A percentile compares a stretch with the other conserved stretches of the same genome.
These are phyloP conservation scores for Ostrea denselamellosa DNA, from an alignment of 1,140 invertebrate genomes.

Conservation along the genomic window DNA sequence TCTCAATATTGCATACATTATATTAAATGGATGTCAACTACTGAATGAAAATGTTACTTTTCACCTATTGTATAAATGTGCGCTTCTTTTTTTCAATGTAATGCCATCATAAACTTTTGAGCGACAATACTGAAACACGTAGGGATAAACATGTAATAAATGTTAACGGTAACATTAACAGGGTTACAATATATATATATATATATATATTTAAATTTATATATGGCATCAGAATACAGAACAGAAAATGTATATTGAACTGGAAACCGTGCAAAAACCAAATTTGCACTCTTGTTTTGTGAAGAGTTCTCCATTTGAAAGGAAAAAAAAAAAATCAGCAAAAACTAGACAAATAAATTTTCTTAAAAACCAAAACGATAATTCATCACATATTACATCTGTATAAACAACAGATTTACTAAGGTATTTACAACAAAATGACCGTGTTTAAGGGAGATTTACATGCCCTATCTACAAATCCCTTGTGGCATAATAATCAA, in stretches of 20 bases:
- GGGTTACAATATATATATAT: background rate
- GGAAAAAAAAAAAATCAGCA: too few relatives aligned
- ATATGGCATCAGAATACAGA: background rate
- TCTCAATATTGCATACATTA: background rate
- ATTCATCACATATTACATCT: too few relatives aligned
- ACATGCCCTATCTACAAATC: constrained; percentile 33
- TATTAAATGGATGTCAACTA: background rate
- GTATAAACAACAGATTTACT: background rate
- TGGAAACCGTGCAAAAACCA: too few relatives aligned
- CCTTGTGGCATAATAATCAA: constrained; percentile 14
- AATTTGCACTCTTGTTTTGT: too few relatives aligned
- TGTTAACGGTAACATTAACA: background rate
- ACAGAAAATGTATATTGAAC: background rate
- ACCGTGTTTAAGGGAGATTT: constrained; percentile 3
- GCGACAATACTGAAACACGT: constrained; percentile 34
- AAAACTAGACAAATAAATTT: too few relatives aligned
- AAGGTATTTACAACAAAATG: constrained; percentile 3
- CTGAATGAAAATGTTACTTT: background rate
- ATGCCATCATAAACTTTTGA: constrained; percentile 14
- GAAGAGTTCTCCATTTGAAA: too few relatives aligned
- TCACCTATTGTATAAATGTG: background rate
- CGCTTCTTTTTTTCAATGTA: constrained; percentile 13
- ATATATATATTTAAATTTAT: background rate
- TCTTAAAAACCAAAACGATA: too few relatives aligned
- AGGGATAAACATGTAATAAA: constrained; percentile 18